A percentile compares a stretch with the other conserved stretches of the same genome.
These are phyloP conservation scores for Pollachius pollachius DNA, from an alignment of 2,113 vertebrate genomes.

Conservation along the genomic window DNA sequence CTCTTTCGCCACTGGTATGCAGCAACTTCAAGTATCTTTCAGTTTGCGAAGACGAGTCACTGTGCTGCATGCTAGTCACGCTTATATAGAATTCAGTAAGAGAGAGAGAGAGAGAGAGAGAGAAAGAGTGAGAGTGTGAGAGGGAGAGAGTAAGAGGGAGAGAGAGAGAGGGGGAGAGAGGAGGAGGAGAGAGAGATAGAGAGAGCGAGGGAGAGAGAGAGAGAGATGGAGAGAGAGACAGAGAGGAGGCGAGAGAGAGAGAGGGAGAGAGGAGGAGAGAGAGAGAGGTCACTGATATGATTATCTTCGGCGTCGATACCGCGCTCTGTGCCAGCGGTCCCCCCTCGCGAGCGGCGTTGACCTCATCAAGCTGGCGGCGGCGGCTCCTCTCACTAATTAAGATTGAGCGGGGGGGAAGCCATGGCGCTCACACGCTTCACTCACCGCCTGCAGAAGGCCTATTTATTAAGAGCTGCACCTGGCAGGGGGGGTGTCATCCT, in stretches of 20 bases:
- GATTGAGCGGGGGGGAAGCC: conserved; percentile 64
- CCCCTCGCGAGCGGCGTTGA: conserved; percentile 70
- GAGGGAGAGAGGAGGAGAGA: conserved; percentile 34
- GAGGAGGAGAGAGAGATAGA: too few species aligned
- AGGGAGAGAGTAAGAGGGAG: too few species aligned
- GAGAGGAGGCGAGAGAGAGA: conserved; percentile 28
- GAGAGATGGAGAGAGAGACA: too few species aligned
- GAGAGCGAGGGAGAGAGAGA: too few species aligned
- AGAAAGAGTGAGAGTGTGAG: too few species aligned
- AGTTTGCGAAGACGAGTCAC: conserved; percentile 27
- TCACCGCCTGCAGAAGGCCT: conserved; percentile 41
- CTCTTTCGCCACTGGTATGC: too few species aligned
- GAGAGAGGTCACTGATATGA: conserved; percentile 59
- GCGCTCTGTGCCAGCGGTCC: conserved; percentile 45
- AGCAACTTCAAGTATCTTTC: too few species aligned
- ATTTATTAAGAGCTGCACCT: conserved; percentile 33
- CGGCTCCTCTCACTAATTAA: conserved; percentile 72
- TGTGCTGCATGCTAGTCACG: conserved; percentile 21
- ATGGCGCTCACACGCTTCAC: conserved; percentile 47
- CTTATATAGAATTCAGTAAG: too few species aligned
- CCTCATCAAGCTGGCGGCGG: conserved; percentile 71
- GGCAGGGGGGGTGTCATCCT: conserved; percentile 18
- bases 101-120: too few species aligned
- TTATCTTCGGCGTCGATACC: conserved; percentile 69
- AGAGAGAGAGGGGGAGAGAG: too few species aligned